A percentile compares a stretch with the other conserved stretches of the same genome.
Evolutionary conservation across 1,140 invertebrate species (phyloP).

Genomic region (Pseudomyrmex concolor): DNA sequence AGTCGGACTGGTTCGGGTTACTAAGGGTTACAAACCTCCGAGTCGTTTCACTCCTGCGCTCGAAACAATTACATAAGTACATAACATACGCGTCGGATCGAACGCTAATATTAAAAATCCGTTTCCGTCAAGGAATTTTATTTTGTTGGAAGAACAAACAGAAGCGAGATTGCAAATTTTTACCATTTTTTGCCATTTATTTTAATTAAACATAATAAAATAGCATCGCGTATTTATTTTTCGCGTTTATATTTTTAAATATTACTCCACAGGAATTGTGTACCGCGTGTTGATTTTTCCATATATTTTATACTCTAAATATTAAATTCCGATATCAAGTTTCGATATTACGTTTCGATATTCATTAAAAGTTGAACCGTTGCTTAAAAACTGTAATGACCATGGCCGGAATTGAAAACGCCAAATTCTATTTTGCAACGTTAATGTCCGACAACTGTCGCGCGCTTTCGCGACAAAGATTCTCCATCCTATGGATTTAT

Average conservation of each 20-base stretch:
- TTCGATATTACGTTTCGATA: constrained; percentile 19
- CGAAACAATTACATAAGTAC: constrained; percentile 55
- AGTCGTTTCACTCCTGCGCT: background rate
- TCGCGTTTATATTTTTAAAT: background rate
- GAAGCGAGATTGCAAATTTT: background rate
- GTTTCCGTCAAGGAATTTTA: background rate
- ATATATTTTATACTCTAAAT: background rate
- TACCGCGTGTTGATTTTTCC: background rate
- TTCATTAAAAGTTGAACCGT: constrained; percentile 19
- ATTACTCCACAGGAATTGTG: constrained; percentile 3
- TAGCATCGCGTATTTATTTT: background rate
- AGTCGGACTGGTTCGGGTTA: constrained; percentile 51
- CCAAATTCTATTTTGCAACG: background rate
- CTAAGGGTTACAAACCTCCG: constrained; percentile 49
- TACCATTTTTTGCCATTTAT: background rate
- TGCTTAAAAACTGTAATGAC: constrained; percentile 5
- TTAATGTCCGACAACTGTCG: background rate
- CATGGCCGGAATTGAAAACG: constrained; percentile 1
- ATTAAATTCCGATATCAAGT: constrained; percentile 24
- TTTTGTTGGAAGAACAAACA: background rate
- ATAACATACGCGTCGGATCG: constrained; percentile 11
- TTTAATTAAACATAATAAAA: background rate
- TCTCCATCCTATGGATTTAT: background rate
- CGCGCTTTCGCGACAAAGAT: too few species aligned
- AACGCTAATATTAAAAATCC: constrained; percentile 24